These are phyloP conservation scores for Cygnus atratus DNA, from an alignment of 2,113 vertebrate species.

Conservation along the genomic window DNA sequence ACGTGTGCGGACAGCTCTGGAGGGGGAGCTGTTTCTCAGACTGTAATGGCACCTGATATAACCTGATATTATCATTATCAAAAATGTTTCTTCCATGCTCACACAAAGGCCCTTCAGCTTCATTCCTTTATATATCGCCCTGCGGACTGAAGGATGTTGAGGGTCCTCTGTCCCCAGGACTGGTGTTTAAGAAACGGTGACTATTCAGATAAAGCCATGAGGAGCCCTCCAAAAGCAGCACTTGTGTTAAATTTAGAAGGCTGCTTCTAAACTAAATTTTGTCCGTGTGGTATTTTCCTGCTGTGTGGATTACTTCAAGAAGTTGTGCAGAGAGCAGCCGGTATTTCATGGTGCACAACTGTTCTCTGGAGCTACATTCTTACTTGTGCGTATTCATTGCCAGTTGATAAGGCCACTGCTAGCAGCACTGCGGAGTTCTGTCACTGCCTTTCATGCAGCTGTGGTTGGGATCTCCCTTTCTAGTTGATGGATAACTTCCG, in stretches of 20 bases:
- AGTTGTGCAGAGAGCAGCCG: neutral
- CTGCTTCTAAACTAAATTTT: neutral
- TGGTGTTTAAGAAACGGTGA: neutral
- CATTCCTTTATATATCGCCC: neutral
- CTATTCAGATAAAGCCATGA: neutral
- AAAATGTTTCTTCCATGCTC: neutral
- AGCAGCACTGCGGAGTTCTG: neutral
- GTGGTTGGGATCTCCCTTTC: conserved; percentile 45
- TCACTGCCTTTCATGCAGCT: conserved; percentile 45
- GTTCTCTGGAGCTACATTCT: neutral
- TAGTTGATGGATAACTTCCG: conserved; percentile 60
- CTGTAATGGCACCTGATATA: neutral
- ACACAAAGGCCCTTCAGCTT: neutral
- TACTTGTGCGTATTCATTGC: neutral
- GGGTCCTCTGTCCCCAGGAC: neutral
- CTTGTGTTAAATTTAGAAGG: neutral
- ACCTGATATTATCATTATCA: neutral
- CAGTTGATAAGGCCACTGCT: neutral
- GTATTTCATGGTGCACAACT: neutral
- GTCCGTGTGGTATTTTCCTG: neutral
- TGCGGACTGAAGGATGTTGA: neutral
- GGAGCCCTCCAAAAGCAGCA: neutral
- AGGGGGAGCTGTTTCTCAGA: neutral
- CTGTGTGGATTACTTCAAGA: neutral
- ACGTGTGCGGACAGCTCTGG: neutral